phyloP scores from a whole-genome alignment of 2,797 vertebrate genomes.

The Hydrocynus forskahlii region DNA sequence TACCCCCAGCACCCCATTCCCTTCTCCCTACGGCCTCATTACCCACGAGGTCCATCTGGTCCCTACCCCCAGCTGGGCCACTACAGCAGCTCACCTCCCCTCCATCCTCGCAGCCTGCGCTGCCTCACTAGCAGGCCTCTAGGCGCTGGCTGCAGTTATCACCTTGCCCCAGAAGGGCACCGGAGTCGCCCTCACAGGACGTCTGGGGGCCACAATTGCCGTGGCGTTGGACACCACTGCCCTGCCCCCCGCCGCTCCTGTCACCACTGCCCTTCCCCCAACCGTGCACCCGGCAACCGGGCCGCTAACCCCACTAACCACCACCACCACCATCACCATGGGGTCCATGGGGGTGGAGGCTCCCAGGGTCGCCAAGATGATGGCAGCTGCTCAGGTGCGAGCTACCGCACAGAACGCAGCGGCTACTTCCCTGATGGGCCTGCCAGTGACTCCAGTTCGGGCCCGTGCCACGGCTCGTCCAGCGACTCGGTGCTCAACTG shows the following conservation, averaged over 20 bases:
- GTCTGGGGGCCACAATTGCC: slow-evolving; percentile 66
- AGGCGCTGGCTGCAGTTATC: slow-evolving; percentile 73
- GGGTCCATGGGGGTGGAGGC: slow-evolving; percentile 42
- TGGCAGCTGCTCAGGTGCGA: slow-evolving; percentile 90
- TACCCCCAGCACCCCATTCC: slow-evolving; percentile 79
- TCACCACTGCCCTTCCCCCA: slow-evolving; percentile 64
- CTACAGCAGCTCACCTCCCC: slow-evolving; percentile 81
- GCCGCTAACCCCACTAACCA: slow-evolving; percentile 1
- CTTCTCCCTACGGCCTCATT: slow-evolving; percentile 80
- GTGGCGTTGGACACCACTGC: slow-evolving; percentile 69
- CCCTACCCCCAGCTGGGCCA: slow-evolving; percentile 77
- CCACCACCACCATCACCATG: slow-evolving; percentile 43
- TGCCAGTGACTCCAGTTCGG: slow-evolving; percentile 95
- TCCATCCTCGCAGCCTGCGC: slow-evolving; percentile 79
- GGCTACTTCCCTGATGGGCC: slow-evolving; percentile 95
- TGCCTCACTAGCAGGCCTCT: slow-evolving; percentile 79
- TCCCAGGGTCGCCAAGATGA: slow-evolving; percentile 81
- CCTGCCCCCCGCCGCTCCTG: slow-evolving; percentile 73
- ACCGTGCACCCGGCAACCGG: not conserved
- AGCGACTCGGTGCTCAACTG: slow-evolving; percentile 97
- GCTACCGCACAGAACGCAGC: slow-evolving; percentile 90
- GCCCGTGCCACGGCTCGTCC: slow-evolving; percentile 94
- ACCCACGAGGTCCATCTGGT: slow-evolving; percentile 75
- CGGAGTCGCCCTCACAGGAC: slow-evolving; percentile 74
- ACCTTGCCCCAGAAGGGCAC: slow-evolving; percentile 66